Evolutionary conservation across 2,797 vertebrate species (phyloP), one percentile per base, ranked within the genome.

Genomic region (Calcarius lapponicus): DNA sequence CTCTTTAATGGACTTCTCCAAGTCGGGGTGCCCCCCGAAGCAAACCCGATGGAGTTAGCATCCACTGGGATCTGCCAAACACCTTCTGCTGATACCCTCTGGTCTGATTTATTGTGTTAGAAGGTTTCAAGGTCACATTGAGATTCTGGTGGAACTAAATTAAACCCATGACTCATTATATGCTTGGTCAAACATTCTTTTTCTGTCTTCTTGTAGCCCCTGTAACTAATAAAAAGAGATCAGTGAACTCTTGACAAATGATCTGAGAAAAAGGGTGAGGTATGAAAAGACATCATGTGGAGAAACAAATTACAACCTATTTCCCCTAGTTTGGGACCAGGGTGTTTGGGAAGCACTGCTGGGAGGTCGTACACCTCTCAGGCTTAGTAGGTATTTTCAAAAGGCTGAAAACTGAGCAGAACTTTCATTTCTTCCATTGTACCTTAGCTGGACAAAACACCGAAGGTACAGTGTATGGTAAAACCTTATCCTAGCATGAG

Each of bases 261-360:
- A 97, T 96, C 95, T 96, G 96, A 97, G 96, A 93, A 91, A 95
- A 96, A 91, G 95, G 78, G 86, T 95, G 96, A 97, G 87, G 88
- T 97, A 97, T 84, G 96, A 95, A 97, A 92, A 95, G 95, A 62
- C 90, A 85, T 76, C 90, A 73, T 86, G 94, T 24, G 69, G 93
- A 95, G 95, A 93, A 93, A 94, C 93, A 95, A 97, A 95, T 92
- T 88, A 80, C 88, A 90, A 91, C 73, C 89, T 88, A 22, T 93
- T 96, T 87, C 86, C 76, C 75, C 40, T 38, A n/a, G 71, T 93
- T 94, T 90, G 84, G 92, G 82, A 88, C 24, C n/a, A 28, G 73
- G 88, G 88, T 91, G 88, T 91, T 95, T 88, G 85, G 89, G 92
- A 80, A 96, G 81, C 61, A 40, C 92, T 82, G 92, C 76, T 84